Evolutionary conservation across 2,113 vertebrate species (phyloP).

Genomic region (Oenanthe melanoleuca): DNA sequence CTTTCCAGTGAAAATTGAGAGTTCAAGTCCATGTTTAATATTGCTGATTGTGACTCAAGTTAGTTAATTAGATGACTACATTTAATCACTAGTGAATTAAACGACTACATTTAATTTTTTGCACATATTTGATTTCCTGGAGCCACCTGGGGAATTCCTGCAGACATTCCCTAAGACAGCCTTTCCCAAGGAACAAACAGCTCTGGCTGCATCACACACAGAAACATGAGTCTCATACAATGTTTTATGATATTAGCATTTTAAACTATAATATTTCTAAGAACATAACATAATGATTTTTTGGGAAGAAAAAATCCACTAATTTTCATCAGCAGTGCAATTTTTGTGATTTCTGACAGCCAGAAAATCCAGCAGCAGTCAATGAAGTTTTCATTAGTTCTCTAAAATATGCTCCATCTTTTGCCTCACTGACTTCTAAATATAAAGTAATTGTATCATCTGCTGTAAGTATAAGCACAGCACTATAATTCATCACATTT

Average conservation of each 20-base stretch:
- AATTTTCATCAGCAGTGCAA: not conserved
- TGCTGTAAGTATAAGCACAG: not conserved
- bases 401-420: not conserved
- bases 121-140: not conserved
- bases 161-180: not conserved
- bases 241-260: not conserved
- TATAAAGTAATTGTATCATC: not conserved
- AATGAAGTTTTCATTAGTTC: not conserved
- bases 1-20: not conserved
- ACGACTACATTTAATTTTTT: not conserved
- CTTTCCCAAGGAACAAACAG: not conserved
- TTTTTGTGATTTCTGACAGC: not conserved
- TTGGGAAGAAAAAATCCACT: not conserved
- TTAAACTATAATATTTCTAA: not conserved
- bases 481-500: not conserved
- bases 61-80: not conserved
- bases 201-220: not conserved
- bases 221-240: not conserved
- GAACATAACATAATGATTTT: not conserved
- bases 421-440: not conserved
- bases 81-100: not conserved
- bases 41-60: not conserved
- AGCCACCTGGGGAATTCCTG: not conserved
- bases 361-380: not conserved
- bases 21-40: not conserved